These are phyloP conservation scores for Holacanthella duospinosa DNA, from an alignment of 2,888 invertebrate species.

Conservation along the genomic window DNA sequence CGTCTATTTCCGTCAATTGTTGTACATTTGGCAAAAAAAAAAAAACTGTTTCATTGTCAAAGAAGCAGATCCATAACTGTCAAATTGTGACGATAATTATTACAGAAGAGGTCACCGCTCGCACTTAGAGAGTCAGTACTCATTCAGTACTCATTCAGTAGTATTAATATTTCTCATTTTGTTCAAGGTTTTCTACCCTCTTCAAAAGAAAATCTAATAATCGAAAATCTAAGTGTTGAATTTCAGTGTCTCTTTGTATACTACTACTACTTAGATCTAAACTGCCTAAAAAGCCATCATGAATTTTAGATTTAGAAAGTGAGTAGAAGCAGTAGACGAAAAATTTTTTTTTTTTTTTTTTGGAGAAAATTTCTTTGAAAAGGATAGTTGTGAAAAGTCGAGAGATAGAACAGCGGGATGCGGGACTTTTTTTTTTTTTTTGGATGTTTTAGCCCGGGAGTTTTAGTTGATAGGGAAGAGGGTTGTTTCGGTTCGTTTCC, in stretches of 20 bases:
- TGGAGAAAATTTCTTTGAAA: neutral
- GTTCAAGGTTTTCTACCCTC: too few relatives aligned
- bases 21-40: neutral
- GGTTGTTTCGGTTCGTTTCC: neutral
- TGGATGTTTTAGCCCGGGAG: neutral
- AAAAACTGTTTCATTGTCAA: neutral
- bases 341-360: too few relatives aligned
- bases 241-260: neutral
- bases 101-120: neutral
- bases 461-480: neutral
- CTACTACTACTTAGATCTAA: too few relatives aligned
- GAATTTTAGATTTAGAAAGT: slow-evolving; percentile 28
- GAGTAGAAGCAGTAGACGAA: neutral
- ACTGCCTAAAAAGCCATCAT: slow-evolving; percentile 36
- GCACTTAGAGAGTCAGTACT: neutral
- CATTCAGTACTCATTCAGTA: too few relatives aligned
- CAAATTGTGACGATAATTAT: neutral
- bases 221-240: neutral
- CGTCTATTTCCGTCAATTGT: neutral
- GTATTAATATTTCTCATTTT: too few relatives aligned
- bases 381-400: neutral
- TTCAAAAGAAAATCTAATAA: neutral
- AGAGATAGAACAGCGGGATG: too few relatives aligned
- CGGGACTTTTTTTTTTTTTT: neutral
- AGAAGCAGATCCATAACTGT: slow-evolving; percentile 1